Conservation (phyloP, 2,888 invertebrate species). For the Gryllus longicercus region DNA sequence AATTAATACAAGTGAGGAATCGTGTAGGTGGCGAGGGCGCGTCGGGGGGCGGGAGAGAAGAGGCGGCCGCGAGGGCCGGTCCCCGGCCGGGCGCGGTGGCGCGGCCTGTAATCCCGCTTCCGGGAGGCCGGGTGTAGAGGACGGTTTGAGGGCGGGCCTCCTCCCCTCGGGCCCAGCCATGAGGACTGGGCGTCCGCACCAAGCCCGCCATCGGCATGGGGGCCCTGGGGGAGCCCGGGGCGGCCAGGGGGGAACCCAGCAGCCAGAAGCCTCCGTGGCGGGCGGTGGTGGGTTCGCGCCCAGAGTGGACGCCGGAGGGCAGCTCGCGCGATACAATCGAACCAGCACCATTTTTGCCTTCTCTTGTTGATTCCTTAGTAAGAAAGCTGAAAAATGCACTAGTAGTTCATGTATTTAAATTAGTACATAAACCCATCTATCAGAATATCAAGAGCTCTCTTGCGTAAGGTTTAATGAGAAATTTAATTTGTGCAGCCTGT, state of each 20-base stretch:
- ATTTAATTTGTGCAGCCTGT: too few species aligned
- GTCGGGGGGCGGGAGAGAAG: too few species aligned
- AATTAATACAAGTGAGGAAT: too few species aligned
- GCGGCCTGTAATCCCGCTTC: not conserved
- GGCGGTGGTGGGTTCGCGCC: conserved; percentile 98
- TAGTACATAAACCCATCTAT: too few species aligned
- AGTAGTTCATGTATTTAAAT: too few species aligned
- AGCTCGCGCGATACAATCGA: conserved; percentile 79
- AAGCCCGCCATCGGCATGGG: conserved; percentile 98
- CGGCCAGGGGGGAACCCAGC: conserved; percentile 95
- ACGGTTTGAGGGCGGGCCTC: conserved; percentile 87
- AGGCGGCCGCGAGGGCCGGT: too few species aligned
- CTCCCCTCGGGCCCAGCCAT: conserved; percentile 62
- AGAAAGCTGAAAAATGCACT: too few species aligned
- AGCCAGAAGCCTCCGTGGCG: conserved; percentile 99
- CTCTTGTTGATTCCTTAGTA: conserved; percentile 23
- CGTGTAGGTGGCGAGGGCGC: too few species aligned
- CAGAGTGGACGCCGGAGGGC: conserved; percentile 83
- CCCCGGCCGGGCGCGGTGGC: not conserved
- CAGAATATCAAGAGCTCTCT: too few species aligned
- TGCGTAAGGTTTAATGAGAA: too few species aligned
- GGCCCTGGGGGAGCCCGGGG: conserved; percentile 76
- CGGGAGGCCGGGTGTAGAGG: conserved; percentile 52
- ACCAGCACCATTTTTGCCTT: conserved; percentile 64
- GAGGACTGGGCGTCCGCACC: conserved; percentile 55